These are phyloP conservation scores for Mimachlamys varia DNA, from an alignment of 2,888 invertebrate genomes.

Conservation along the genomic window DNA sequence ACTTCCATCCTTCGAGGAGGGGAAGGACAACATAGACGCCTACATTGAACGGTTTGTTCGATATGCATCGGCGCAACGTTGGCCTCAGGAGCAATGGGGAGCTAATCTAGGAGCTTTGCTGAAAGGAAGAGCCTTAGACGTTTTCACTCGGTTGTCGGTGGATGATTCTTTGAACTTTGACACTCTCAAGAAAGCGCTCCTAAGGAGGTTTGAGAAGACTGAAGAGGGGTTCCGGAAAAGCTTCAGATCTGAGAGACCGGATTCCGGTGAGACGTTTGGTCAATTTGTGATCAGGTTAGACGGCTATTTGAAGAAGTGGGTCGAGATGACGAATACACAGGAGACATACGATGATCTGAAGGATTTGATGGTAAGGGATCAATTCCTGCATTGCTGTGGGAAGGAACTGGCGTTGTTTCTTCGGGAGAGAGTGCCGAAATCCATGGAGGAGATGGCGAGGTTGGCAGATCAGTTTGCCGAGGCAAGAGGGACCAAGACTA, in stretches of 20 bases:
- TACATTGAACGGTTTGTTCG: background rate
- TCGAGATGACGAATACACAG: constrained; percentile 42
- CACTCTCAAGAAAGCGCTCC: constrained; percentile 41
- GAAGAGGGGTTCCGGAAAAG: constrained; percentile 45
- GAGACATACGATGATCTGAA: constrained; percentile 41
- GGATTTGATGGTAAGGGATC: constrained; percentile 45
- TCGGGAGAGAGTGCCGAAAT: constrained; percentile 37
- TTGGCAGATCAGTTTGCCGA: constrained; percentile 47
- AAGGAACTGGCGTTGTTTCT: constrained; percentile 42
- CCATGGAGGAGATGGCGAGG: constrained; percentile 40
- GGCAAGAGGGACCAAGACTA: constrained; percentile 36
- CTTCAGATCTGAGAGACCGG: constrained; percentile 39
- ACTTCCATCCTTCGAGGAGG: background rate
- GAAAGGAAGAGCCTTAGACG: constrained; percentile 41
- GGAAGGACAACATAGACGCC: background rate
- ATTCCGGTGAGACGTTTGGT: constrained; percentile 43
- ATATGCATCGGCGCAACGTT: background rate
- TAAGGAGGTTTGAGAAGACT: constrained; percentile 43
- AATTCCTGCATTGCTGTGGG: constrained; percentile 41
- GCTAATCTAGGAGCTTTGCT: constrained; percentile 34
- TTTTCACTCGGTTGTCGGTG: constrained; percentile 38
- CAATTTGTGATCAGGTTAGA: constrained; percentile 39
- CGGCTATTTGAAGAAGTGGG: constrained; percentile 45
- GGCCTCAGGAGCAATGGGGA: constrained; percentile 11
- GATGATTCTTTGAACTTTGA: constrained; percentile 36